These are phyloP conservation scores for Macaca fascicularis DNA, from an alignment of 2,113 vertebrate species.

Conservation along the genomic window DNA sequence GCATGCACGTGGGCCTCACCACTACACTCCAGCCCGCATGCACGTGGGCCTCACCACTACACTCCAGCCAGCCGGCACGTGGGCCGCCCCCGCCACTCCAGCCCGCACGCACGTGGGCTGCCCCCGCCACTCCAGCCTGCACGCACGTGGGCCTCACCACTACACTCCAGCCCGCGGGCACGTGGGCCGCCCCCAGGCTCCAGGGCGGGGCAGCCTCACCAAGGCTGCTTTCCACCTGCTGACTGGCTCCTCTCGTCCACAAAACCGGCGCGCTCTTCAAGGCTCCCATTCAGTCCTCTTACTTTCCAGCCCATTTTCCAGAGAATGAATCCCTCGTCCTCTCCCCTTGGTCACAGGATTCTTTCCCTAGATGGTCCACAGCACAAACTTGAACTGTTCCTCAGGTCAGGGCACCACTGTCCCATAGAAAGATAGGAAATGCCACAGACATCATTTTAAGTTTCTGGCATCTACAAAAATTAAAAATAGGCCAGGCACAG, in stretches of 20 bases:
- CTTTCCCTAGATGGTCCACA: neutral
- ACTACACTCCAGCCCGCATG: neutral
- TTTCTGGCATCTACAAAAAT: neutral
- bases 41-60: too few species aligned
- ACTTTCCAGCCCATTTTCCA: neutral
- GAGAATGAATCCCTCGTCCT: neutral
- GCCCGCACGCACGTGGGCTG: too few species aligned
- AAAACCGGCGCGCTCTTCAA: neutral
- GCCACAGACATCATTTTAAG: neutral
- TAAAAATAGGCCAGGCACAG: neutral
- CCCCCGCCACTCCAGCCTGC: neutral
- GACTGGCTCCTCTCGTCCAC: neutral
- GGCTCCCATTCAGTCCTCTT: neutral
- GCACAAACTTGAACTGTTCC: neutral
- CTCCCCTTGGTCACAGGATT: neutral
- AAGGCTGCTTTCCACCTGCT: neutral
- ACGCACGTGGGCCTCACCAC: too few species aligned
- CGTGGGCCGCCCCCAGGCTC: accelerated
- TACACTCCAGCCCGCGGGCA: neutral
- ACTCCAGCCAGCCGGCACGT: too few species aligned
- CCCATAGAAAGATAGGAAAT: neutral
- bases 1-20: too few species aligned
- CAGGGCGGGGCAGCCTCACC: neutral
- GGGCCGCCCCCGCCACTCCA: too few species aligned
- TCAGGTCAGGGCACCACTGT: neutral